Percentiles rank a stretch among this genome's conserved stretches.
phyloP scores from a whole-genome alignment of 1,140 invertebrate genomes.

The Galleria mellonella region DNA sequence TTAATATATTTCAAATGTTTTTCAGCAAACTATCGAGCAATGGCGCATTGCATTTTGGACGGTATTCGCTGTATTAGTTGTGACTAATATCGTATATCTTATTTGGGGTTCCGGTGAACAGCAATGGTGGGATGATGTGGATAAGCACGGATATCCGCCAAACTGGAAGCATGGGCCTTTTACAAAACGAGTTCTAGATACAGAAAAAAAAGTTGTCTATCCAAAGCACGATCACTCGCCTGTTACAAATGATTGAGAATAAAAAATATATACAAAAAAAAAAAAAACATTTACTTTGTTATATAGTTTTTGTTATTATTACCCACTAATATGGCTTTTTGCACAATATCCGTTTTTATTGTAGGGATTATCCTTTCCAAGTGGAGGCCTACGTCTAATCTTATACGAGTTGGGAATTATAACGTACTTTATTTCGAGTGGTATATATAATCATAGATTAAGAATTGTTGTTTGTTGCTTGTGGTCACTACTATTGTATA shows the following conservation, averaged over 20 bases:
- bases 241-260: conserved; percentile 11
- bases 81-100: conserved; percentile 82
- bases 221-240: conserved; percentile 62
- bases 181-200: conserved; percentile 25
- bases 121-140: conserved; percentile 80
- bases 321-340: no score
- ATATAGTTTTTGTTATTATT: no score
- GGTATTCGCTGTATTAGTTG: conserved; percentile 74
- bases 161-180: conserved; percentile 58
- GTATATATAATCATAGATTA: no score
- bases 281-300: no score
- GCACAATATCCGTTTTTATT: no score
- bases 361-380: no score
- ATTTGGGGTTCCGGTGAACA: conserved; percentile 82
- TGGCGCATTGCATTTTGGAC: conserved; percentile 79
- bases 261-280: neutral
- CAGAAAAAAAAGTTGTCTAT: conserved; percentile 52
- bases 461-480: no score
- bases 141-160: conserved; percentile 54
- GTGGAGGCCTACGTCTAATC: no score
- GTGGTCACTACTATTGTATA: no score
- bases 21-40: conserved; percentile 80
- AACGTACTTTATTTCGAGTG: no score
- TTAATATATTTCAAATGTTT: conserved; percentile 22
- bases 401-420: no score